phyloP scores from a whole-genome alignment of 2,888 invertebrate species.

The Drosophila borborema region DNA sequence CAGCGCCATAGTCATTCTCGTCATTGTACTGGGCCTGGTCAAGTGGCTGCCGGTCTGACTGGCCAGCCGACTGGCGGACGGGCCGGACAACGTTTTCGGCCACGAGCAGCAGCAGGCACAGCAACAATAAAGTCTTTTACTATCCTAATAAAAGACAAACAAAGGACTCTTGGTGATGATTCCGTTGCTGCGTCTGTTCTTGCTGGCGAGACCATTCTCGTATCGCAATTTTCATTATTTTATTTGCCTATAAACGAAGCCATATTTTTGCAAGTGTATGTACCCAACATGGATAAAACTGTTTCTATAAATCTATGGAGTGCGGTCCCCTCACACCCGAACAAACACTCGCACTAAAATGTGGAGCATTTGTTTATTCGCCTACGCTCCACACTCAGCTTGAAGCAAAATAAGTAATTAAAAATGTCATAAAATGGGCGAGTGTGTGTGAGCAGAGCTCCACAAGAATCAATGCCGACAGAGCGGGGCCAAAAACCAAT shows the following conservation, averaged over 20 bases:
- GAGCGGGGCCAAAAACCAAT: constrained; percentile 58
- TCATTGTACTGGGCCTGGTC: constrained; percentile 69
- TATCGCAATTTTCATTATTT: constrained; percentile 84
- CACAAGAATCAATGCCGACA: constrained; percentile 75
- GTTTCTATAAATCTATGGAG: constrained; percentile 49
- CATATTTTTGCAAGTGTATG: constrained; percentile 73
- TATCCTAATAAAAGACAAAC: constrained; percentile 84
- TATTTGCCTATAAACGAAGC: constrained; percentile 84
- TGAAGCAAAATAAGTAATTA: constrained; percentile 76
- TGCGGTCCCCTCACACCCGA: constrained; percentile 7
- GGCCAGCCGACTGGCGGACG: constrained; percentile 12
- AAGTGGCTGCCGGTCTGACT: constrained; percentile 60
- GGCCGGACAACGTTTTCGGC: constrained; percentile 34
- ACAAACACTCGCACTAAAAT: constrained; percentile 6
- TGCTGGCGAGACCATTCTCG: constrained; percentile 66
- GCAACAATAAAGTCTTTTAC: constrained; percentile 83
- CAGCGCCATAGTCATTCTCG: constrained; percentile 71
- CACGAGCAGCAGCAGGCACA: constrained; percentile 45
- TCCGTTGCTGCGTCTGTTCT: constrained; percentile 25
- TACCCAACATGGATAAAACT: constrained; percentile 25
- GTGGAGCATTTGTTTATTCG: constrained; percentile 63
- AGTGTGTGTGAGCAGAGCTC: constrained; percentile 13
- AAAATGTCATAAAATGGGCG: constrained; percentile 70
- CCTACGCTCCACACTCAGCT: constrained; percentile 55
- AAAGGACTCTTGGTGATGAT: constrained; percentile 70